phyloP scores from a whole-genome alignment of 2,888 invertebrate species.

The Drosophila pseudotalamancana region DNA sequence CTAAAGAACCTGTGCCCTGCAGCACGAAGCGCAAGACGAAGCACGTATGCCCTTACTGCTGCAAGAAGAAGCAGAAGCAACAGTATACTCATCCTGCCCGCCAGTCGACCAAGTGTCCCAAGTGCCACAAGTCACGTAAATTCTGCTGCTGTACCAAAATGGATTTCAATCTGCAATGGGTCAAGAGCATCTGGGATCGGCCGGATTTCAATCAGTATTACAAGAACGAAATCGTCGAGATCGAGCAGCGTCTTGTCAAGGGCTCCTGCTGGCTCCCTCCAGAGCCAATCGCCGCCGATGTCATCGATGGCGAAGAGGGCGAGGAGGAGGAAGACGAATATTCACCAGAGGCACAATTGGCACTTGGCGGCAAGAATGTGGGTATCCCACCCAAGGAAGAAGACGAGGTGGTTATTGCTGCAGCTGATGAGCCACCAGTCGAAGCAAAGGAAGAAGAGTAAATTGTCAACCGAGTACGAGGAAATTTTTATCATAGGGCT shows the following conservation, averaged over 20 bases:
- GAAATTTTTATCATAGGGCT: background rate
- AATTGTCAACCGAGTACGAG: background rate
- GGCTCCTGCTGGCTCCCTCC: constrained; percentile 70
- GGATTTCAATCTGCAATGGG: constrained; percentile 79
- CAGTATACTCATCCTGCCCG: constrained; percentile 63
- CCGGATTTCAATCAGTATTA: constrained; percentile 80
- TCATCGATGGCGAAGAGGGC: constrained; percentile 33
- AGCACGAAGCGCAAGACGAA: constrained; percentile 66
- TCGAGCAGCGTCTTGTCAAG: constrained; percentile 66
- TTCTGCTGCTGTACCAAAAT: constrained; percentile 78
- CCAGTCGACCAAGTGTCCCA: constrained; percentile 70
- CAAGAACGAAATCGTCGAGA: constrained; percentile 73
- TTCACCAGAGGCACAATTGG: constrained; percentile 44
- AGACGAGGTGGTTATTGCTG: background rate
- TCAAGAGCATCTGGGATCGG: constrained; percentile 79
- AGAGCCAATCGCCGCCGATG: constrained; percentile 40
- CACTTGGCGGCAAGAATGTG: constrained; percentile 54
- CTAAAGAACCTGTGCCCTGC: constrained; percentile 65
- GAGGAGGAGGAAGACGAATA: constrained; percentile 35
- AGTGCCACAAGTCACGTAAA: constrained; percentile 73
- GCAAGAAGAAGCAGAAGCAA: constrained; percentile 66
- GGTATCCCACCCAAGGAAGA: constrained; percentile 2
- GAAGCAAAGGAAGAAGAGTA: constrained; percentile 32
- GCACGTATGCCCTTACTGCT: constrained; percentile 73
- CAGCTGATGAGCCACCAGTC: constrained; percentile 4